Conservation (phyloP, 2,797 vertebrate species). For the Bovichtus variegatus region DNA sequence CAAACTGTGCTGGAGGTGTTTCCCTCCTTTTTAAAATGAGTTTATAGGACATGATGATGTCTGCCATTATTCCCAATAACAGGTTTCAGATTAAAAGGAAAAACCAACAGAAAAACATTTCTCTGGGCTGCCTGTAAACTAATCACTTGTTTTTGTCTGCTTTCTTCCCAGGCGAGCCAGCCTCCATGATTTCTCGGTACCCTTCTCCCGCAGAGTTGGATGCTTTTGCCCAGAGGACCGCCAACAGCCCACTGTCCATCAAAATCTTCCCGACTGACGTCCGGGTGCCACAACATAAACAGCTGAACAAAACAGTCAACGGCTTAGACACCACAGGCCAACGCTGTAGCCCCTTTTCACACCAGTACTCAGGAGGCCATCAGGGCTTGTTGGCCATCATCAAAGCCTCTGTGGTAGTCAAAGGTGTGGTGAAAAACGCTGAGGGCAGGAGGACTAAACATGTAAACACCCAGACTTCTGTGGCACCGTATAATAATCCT, state of each 20-base stretch:
- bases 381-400: conserved; percentile 93
- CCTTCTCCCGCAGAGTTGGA: conserved; percentile 96
- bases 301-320: conserved; percentile 94
- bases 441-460: conserved; percentile 96
- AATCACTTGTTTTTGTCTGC: conserved; percentile 36
- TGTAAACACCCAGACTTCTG: conserved; percentile 88
- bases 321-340: conserved; percentile 95
- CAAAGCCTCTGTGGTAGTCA: conserved; percentile 85
- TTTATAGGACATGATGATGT: conserved; percentile 70
- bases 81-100: conserved; percentile 38
- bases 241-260: conserved; percentile 94
- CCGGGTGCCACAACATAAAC: conserved; percentile 97
- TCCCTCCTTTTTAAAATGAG: conserved; percentile 68
- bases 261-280: conserved; percentile 98
- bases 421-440: conserved; percentile 90
- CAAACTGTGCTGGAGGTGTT: conserved; percentile 72
- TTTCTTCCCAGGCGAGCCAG: conserved; percentile 86
- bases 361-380: conserved; percentile 87
- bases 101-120: conserved; percentile 46
- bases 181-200: conserved; percentile 90
- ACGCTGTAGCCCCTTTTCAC: conserved; percentile 89
- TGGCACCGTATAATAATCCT: conserved; percentile 90
- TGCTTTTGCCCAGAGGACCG: conserved; percentile 96
- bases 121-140: conserved; percentile 26
- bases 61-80: conserved; percentile 56